Evolutionary conservation across 37 sponge, comb jelly and placozoan genomes (phyloP).

Genomic region (Cladorhizidae sp.): DNA sequence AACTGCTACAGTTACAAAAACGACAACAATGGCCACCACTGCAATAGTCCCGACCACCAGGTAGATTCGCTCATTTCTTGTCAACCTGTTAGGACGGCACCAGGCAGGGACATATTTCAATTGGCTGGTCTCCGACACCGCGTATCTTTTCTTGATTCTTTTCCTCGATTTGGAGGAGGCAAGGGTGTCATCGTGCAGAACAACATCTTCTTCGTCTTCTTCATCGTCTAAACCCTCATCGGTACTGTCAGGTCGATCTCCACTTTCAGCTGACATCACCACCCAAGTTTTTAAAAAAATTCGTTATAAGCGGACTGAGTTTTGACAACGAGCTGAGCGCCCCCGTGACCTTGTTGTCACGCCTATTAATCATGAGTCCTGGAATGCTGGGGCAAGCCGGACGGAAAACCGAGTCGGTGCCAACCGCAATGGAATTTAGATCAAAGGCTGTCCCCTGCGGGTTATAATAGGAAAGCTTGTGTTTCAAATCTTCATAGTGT

Average conservation of each 20-base stretch:
- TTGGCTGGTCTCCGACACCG: not conserved
- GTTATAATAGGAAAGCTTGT: no score
- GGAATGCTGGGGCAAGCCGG: no score
- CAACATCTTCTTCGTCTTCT: not conserved
- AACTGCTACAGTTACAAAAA: slow-evolving; percentile 20
- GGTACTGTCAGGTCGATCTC: no score
- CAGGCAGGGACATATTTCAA: not conserved
- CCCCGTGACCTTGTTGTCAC: no score
- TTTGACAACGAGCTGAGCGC: not conserved
- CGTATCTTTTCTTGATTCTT: slow-evolving; percentile 14
- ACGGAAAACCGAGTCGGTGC: no score
- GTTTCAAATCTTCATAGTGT: no score
- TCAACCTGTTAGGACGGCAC: not conserved
- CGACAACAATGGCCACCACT: slow-evolving; percentile 13
- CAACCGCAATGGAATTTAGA: no score
- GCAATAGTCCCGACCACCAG: slow-evolving; percentile 31
- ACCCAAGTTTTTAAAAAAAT: not conserved
- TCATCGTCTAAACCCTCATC: no score
- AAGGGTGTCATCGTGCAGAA: not conserved
- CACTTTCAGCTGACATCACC: not conserved
- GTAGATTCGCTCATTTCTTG: slow-evolving; percentile 49
- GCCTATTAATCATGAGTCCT: no score
- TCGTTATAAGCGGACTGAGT: not conserved
- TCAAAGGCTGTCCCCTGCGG: no score
- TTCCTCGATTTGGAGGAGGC: not conserved